phyloP scores from a whole-genome alignment of 1,140 invertebrate genomes.

The Leptinotarsa defecta region DNA sequence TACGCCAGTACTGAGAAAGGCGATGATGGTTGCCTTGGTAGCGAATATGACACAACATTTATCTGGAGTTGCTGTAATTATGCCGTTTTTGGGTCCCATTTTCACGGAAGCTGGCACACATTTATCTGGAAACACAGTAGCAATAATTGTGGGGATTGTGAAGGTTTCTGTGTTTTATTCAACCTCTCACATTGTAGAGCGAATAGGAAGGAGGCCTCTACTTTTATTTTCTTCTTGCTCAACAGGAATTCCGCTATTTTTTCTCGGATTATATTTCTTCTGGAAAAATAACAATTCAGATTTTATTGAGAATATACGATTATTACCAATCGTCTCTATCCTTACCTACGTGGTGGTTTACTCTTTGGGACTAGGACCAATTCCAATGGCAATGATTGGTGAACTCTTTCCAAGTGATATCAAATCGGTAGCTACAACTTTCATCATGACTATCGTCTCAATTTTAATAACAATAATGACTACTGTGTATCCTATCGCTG shows the following conservation, averaged over 20 bases:
- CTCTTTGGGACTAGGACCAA: conserved; percentile 76
- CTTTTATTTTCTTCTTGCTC: conserved; percentile 71
- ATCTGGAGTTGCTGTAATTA: conserved; percentile 65
- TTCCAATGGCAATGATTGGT: conserved; percentile 84
- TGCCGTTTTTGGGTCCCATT: conserved; percentile 1
- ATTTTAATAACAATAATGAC: background rate
- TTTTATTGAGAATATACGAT: conserved; percentile 60
- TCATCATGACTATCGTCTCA: conserved; percentile 57
- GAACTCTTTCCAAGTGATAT: conserved; percentile 81
- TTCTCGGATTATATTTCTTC: conserved; percentile 69
- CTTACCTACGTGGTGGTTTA: conserved; percentile 71
- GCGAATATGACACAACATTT: conserved; percentile 77
- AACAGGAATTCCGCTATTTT: conserved; percentile 57
- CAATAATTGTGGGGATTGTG: conserved; percentile 79
- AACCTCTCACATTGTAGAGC: conserved; percentile 68
- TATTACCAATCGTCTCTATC: conserved; percentile 69
- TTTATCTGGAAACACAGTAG: conserved; percentile 69
- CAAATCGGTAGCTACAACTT: conserved; percentile 73
- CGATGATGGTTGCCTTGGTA: conserved; percentile 70
- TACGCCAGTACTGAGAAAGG: conserved; percentile 63
- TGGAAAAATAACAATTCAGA: conserved; percentile 57
- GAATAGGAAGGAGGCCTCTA: conserved; percentile 72
- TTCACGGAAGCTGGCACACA: conserved; percentile 11
- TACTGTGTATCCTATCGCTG: conserved; percentile 6
- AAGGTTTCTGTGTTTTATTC: conserved; percentile 72